Conservation (phyloP, 2,113 vertebrate genomes). For the Lutjanus erythropterus region DNA sequence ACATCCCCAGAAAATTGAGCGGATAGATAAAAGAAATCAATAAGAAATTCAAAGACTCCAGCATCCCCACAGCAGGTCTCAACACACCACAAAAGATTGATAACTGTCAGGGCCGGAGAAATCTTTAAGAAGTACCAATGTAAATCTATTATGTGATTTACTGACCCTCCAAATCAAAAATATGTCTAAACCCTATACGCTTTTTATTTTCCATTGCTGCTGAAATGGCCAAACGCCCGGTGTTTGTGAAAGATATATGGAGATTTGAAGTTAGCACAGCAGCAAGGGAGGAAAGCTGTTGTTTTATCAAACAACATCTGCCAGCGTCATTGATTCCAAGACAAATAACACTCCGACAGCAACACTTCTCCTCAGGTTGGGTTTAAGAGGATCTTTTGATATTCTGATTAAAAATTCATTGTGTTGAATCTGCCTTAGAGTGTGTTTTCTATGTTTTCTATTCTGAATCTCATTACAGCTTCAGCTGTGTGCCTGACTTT, state of each 20-base stretch:
- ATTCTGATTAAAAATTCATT: slow-evolving; percentile 83
- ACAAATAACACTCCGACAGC: slow-evolving; percentile 76
- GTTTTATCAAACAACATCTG: slow-evolving; percentile 84
- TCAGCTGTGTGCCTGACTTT: slow-evolving; percentile 40
- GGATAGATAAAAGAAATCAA: slow-evolving; percentile 69
- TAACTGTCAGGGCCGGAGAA: slow-evolving; percentile 7
- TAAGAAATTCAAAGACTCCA: slow-evolving; percentile 53
- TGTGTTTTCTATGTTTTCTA: slow-evolving; percentile 67
- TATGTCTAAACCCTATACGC: neutral
- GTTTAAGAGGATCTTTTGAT: slow-evolving; percentile 82
- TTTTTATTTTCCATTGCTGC: slow-evolving; percentile 35
- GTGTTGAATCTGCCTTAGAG: slow-evolving; percentile 80
- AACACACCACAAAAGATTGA: slow-evolving; percentile 29
- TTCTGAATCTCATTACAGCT: slow-evolving; percentile 74
- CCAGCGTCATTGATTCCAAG: slow-evolving; percentile 75
- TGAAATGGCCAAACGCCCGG: slow-evolving; percentile 60
- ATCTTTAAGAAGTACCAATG: slow-evolving; percentile 22
- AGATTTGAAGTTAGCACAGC: slow-evolving; percentile 58
- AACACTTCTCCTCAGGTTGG: slow-evolving; percentile 76
- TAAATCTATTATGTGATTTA: slow-evolving; percentile 29
- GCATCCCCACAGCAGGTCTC: slow-evolving; percentile 14
- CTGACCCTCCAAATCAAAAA: slow-evolving; percentile 32
- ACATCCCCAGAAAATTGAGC: slow-evolving; percentile 39
- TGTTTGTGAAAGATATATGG: slow-evolving; percentile 66
- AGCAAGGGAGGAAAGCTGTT: slow-evolving; percentile 70